phyloP scores from a whole-genome alignment of 1,140 invertebrate species.

The Macrosteles quadrilineatus region DNA sequence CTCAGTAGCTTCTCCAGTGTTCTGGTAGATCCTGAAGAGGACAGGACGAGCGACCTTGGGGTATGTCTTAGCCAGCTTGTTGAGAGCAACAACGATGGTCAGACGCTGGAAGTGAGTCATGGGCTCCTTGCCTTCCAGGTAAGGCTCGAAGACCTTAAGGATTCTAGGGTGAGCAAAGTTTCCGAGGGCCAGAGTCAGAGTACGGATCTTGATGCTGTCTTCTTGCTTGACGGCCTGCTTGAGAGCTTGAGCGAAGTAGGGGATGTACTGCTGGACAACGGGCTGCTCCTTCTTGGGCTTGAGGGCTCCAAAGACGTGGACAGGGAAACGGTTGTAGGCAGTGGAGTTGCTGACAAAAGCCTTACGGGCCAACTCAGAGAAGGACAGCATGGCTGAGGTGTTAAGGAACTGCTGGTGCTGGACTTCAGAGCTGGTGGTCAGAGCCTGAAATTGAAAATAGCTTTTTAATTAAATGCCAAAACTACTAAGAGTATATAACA shows the following conservation, averaged over 20 bases:
- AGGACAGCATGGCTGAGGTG: slow-evolving; percentile 56
- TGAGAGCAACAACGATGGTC: slow-evolving; percentile 60
- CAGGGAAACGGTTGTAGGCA: slow-evolving; percentile 61
- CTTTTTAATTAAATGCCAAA: no score
- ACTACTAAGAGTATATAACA: no score
- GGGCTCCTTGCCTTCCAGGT: slow-evolving; percentile 60
- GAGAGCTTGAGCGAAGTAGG: slow-evolving; percentile 57
- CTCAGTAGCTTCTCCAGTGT: slow-evolving; percentile 62
- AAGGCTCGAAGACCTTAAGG: slow-evolving; percentile 62
- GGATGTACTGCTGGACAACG: slow-evolving; percentile 58
- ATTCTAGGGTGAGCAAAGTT: slow-evolving; percentile 61
- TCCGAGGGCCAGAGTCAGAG: slow-evolving; percentile 63
- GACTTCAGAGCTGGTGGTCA: slow-evolving; percentile 55
- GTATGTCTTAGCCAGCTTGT: slow-evolving; percentile 51
- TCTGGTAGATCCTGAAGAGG: slow-evolving; percentile 66
- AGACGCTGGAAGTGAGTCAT: slow-evolving; percentile 61
- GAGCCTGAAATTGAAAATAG: slow-evolving; percentile 44
- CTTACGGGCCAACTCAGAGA: slow-evolving; percentile 59
- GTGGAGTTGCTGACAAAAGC: slow-evolving; percentile 58
- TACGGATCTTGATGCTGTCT: slow-evolving; percentile 58
- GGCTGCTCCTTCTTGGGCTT: slow-evolving; percentile 52
- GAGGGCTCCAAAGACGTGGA: slow-evolving; percentile 60
- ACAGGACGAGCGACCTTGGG: slow-evolving; percentile 57
- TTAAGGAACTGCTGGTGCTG: slow-evolving; percentile 53
- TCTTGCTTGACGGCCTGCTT: slow-evolving; percentile 53